phyloP scores from a whole-genome alignment of 2,797 vertebrate species.

The Myiothlypis chrysogaster region DNA sequence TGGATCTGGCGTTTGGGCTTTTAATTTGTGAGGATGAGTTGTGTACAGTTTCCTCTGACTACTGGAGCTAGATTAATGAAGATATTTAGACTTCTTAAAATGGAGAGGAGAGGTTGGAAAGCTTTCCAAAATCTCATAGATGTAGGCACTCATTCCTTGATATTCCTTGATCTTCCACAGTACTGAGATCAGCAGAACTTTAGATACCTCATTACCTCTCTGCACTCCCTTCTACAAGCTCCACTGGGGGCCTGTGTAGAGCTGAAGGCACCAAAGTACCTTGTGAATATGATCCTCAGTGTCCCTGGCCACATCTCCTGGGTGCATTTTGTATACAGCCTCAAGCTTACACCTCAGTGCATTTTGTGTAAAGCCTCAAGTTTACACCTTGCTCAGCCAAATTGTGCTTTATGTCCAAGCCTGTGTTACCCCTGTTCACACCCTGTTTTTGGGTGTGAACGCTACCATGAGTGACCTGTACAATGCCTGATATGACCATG shows the following conservation, averaged over 20 bases:
- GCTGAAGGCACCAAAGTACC: background rate
- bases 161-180: background rate
- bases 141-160: background rate
- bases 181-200: background rate
- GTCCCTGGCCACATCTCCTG: background rate
- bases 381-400: background rate
- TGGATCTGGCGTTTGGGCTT: background rate
- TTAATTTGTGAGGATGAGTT: background rate
- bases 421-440: background rate
- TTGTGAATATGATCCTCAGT: background rate
- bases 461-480: background rate
- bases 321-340: background rate
- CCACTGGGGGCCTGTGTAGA: background rate
- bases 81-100: background rate
- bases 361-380: background rate
- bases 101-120: background rate
- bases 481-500: background rate
- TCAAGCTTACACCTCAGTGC: fast-evolving
- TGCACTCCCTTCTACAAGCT: background rate
- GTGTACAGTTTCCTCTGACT: background rate
- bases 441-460: background rate
- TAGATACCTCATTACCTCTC: background rate
- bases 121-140: background rate
- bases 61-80: background rate
- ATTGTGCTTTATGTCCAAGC: background rate